Evolutionary conservation across 2,113 vertebrate genomes (phyloP), one percentile per base, ranked within the genome.

Genomic region (Butorides virescens): DNA sequence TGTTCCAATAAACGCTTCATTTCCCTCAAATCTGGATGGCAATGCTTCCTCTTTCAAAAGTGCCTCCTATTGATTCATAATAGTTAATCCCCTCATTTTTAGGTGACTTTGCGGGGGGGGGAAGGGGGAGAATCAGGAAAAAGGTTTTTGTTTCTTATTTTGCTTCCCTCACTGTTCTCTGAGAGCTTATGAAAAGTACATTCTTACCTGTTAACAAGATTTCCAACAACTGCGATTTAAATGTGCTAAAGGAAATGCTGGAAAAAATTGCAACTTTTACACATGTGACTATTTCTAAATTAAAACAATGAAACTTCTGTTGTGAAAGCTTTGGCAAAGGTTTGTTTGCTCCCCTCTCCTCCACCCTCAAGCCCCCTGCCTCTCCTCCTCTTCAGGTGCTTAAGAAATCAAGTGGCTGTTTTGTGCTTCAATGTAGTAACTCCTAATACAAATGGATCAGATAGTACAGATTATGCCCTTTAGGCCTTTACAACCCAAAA

Each of bases 1-100:
- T 95, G 86, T 97, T 96, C 94, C 56, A 19, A 95, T 95, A 98
- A 98, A 97, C 8, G 95, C 95, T 97, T 96, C 94, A 94, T 81
- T 95, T 96, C 93, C 93, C 86, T 97, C 93, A 94, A 86, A 96
- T 94, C 91, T 96, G 86, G 84, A 94, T 86, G 73, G 96, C 94
- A 96, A 93, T 73, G 88, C 92, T 97, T 97, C 92, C 79, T 96
- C 87, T 97, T 96, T 96, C 92, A 90, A 68, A 97, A 97, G 95
- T 85, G 82, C 92, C 92, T 94, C 94, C 97, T 77, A 90, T 55
- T 94, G 93, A 95, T 83, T 88, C 75, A 13, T 90, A 92, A 76
- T 58, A 92, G 94, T 79, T 97, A 95, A 97, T 97, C 89, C 56
- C 15, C 86, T 94, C 81, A 88, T 94, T 95, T 92, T 74, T 68